Evolutionary conservation across 2,888 invertebrate genomes (phyloP), one percentile per base, ranked within the genome.

Genomic region (Drosophila ustulata): DNA sequence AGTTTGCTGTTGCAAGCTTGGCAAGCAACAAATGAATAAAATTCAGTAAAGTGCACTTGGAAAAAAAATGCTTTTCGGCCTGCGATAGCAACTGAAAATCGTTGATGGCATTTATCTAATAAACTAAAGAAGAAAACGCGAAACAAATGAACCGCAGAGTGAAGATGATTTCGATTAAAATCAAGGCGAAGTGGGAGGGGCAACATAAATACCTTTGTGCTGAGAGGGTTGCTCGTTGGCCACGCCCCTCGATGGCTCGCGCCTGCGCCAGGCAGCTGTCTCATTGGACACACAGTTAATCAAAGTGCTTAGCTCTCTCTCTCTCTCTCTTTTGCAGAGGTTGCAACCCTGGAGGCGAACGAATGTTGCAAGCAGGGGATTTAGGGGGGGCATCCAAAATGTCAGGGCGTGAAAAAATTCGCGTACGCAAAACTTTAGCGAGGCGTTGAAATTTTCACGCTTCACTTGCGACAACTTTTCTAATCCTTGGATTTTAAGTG

Each of bases 361-460:
- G 37, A 5, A 4, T 11, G 5, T 11, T 3, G 3, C 28, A 28
- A 1, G 46, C n/a, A 7, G 47, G 7, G 4, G 39, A 18, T 8
- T 4, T n/a, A 3, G 13, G 11, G 41, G 45, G 41, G 45, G 3
- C 23, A n/a, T 9, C 11, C 11, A 39, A 41, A 28, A 2, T 18
- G 13, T 39, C 71, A 64, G 61, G 64, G 64, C 73, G 53, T 72
- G 59, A 67, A 63, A 57, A 61, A 46, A 53, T 56, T 71, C 45
- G 62, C 51, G 58, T 41, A 49, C 28, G 56, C 66, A 63, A 70
- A 76, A 75, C 61, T 52, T 56, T 56, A 63, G 25, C 11, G 13
- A 65, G 57, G 51, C 75, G 75, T 75, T 61, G 75, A 77, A 75
- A 75, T 75, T 75, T 78, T 4, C 32, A 75, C 78, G 75, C 73